A percentile compares a stretch with the other conserved stretches of the same genome.
phyloP scores from a whole-genome alignment of 2,113 vertebrate genomes.

The Xenopus borealis region DNA sequence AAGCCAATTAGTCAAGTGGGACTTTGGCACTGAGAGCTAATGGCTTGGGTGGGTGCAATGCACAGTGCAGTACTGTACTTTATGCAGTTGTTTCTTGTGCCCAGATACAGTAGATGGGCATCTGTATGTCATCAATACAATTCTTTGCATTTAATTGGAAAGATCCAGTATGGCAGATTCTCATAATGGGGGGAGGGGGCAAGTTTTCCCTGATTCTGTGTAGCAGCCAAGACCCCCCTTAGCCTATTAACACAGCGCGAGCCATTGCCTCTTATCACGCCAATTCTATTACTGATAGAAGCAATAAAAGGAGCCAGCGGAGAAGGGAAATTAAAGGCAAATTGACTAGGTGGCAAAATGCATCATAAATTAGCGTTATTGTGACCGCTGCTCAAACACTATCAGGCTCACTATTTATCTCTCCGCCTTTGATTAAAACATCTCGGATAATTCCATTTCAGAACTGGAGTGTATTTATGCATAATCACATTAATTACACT shows the following conservation, averaged over 20 bases:
- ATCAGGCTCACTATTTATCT: conserved; percentile 65
- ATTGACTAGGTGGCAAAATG: conserved; percentile 78
- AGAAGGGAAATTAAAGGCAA: conserved; percentile 73
- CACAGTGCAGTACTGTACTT: too few relatives aligned
- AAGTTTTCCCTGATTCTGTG: too few relatives aligned
- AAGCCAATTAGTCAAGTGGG: too few relatives aligned
- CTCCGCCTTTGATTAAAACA: conserved; percentile 60
- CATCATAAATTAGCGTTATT: conserved; percentile 71
- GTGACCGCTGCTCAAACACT: conserved; percentile 61
- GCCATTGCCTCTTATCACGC: conserved; percentile 52
- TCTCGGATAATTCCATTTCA: conserved; percentile 52
- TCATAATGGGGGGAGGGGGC: too few relatives aligned
- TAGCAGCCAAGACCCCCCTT: neutral
- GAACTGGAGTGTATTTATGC: conserved; percentile 49
- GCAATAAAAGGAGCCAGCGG: conserved; percentile 55
- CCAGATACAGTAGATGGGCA: too few relatives aligned
- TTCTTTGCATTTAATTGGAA: too few relatives aligned
- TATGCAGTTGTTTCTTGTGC: too few relatives aligned
- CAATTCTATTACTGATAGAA: conserved; percentile 60
- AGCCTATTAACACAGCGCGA: conserved; percentile 1
- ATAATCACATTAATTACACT: conserved; percentile 76
- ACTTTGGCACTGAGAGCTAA: too few relatives aligned
- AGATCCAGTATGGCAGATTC: too few relatives aligned
- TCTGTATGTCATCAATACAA: too few relatives aligned
- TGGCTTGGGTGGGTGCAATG: too few relatives aligned